Base-by-base conservation (phyloP, 2,113 vertebrate species). In the Podiceps cristatus region DNA sequence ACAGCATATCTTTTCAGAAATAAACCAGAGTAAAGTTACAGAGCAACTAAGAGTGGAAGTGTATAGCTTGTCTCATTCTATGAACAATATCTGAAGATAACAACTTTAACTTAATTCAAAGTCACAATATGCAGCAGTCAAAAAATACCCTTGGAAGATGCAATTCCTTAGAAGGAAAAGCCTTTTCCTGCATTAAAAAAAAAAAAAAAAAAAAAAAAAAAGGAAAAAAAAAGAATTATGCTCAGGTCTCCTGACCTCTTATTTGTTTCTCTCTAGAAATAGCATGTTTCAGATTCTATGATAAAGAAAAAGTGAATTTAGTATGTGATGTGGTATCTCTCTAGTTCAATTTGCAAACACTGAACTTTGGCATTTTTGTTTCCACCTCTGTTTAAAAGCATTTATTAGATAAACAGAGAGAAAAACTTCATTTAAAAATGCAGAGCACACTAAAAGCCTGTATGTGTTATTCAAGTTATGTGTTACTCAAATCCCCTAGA, bases 1-100 rank as follows among this genome's bases (percentile, higher is more conserved):
- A 94, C 13, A 96, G 13, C 95, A 45, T 18, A 71, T 79, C 64
- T 96, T 86, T 95, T 92, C 63, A 96, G 75, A 96, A 96, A 92
- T 45, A 89, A 85, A 96, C 9, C 31, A 52, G 19, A 93, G 59
- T 53, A 86, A 74, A 81, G 23, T 53, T 97, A 91, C 28, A 73
- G 28, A 78, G 67, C 28, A 88, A 29, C 37, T 69, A 69, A 86
- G 74, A 76, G 31, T 64, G 25, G 45, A 49, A 73, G 45, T 63
- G 84, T 69, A 88, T 3, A 94, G 18, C 42, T 31, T 37, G 60
- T 63, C 44, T 78, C 44, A 84, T 90, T 93, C 45, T 50, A 47
- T 12, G 33, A 59, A 82, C 29, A 10, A 74, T 47, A 90, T 59
- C 50, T 87, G 18, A 81, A 18, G 53, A 82, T 81, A 94, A 79